These are phyloP conservation scores for Brachylomia viminalis DNA, from an alignment of 2,888 invertebrate species.

Conservation along the genomic window DNA sequence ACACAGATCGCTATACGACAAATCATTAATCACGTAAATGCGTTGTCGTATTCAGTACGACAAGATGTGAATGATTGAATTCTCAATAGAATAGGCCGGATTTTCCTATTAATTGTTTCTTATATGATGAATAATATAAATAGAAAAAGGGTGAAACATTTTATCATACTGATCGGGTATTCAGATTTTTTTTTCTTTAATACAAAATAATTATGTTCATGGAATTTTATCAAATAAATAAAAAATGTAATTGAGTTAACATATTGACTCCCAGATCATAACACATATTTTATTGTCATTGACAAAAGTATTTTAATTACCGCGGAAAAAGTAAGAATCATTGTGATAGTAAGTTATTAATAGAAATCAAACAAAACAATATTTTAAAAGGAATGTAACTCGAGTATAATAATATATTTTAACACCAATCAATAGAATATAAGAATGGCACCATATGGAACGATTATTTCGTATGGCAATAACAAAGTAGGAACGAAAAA, in stretches of 20 bases:
- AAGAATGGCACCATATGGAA: slow-evolving; percentile 64
- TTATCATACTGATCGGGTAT: background rate
- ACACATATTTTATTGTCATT: too few relatives aligned
- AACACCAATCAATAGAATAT: slow-evolving; percentile 48
- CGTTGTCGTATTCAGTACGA: slow-evolving; percentile 39
- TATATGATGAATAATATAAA: background rate
- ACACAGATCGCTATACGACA: slow-evolving; percentile 33
- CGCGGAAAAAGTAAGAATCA: background rate
- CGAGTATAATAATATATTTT: slow-evolving; percentile 11
- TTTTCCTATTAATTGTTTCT: background rate
- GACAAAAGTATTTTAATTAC: background rate
- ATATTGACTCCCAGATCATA: background rate
- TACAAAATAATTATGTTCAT: background rate
- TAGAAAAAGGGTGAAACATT: too few relatives aligned
- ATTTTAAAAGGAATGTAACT: slow-evolving; percentile 17
- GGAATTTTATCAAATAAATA: background rate
- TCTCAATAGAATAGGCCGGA: background rate
- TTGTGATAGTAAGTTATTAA: background rate
- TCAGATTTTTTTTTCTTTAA: background rate
- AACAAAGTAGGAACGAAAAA: slow-evolving; percentile 40
- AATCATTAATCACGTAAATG: slow-evolving; percentile 19
- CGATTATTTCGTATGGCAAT: slow-evolving; percentile 62
- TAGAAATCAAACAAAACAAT: background rate
- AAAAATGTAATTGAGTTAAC: background rate
- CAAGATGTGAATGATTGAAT: background rate